Conservation (phyloP, 2,888 invertebrate genomes). For the Chrysomela aeneicollis region DNA sequence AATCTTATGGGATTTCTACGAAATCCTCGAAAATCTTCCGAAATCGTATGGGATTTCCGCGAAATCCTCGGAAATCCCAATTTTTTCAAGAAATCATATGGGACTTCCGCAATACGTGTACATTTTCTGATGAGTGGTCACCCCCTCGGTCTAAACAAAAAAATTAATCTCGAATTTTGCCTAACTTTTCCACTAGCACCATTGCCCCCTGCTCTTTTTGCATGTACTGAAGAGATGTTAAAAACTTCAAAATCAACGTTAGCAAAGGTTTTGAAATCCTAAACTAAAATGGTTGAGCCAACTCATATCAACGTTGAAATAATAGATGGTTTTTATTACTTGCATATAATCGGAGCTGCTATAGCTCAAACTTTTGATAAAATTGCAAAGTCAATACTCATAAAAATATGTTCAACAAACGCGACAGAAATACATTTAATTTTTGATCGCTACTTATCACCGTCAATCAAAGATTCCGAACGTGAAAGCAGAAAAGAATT, state of each 20-base stretch:
- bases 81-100: no score
- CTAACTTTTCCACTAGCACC: constrained; percentile 25
- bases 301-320: constrained; percentile 36
- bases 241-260: constrained; percentile 31
- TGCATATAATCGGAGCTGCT: constrained; percentile 42
- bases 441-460: constrained; percentile 51
- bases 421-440: constrained; percentile 46
- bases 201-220: constrained; percentile 27
- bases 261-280: constrained; percentile 26
- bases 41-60: no score
- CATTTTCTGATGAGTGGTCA: no score
- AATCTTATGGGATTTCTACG: no score
- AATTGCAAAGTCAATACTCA: constrained; percentile 46
- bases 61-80: no score
- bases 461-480: constrained; percentile 51
- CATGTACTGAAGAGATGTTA: constrained; percentile 33
- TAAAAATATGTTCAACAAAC: constrained; percentile 44
- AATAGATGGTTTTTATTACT: constrained; percentile 48
- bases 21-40: no score
- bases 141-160: no score
- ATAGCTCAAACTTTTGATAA: constrained; percentile 49
- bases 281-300: constrained; percentile 22
- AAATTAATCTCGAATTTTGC: constrained; percentile 49
- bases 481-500: constrained; percentile 42
- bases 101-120: no score